These are phyloP conservation scores for Heliconius hewitsoni DNA, from an alignment of 1,140 invertebrate species.

Conservation along the genomic window DNA sequence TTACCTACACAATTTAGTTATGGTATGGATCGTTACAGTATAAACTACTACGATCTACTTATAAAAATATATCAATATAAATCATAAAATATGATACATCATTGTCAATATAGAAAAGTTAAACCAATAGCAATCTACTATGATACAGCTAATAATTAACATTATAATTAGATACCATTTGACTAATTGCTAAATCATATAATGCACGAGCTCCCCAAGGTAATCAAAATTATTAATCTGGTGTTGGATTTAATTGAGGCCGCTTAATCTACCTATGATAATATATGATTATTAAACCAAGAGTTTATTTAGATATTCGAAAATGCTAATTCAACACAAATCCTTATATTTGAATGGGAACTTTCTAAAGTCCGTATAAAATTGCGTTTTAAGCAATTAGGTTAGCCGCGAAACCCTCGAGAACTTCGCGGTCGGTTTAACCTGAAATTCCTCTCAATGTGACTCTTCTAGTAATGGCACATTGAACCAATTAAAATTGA, in stretches of 20 bases:
- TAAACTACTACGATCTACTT: no score
- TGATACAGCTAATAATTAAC: background rate
- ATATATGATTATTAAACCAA: background rate
- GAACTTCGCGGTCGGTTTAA: constrained; percentile 16
- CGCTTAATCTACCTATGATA: background rate
- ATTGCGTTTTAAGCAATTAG: constrained; percentile 19
- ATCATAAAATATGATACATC: no score
- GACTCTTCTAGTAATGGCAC: constrained; percentile 10
- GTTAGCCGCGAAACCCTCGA: constrained; percentile 9
- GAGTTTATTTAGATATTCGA: background rate
- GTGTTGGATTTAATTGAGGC: constrained; percentile 3
- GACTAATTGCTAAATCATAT: constrained; percentile 3
- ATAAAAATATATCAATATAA: no score
- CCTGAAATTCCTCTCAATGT: constrained; percentile 16
- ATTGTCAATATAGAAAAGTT: background rate
- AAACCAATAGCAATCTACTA: background rate
- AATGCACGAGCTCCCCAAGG: background rate
- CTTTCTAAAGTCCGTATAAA: background rate
- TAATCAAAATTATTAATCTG: background rate
- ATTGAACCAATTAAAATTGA: constrained; percentile 9
- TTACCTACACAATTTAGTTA: no score
- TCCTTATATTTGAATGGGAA: background rate
- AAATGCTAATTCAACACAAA: background rate
- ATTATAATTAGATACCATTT: background rate
- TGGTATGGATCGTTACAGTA: no score